Evolutionary conservation across 2,113 vertebrate genomes (phyloP), one percentile per base, ranked within the genome.

Genomic region (Platichthys flesus): DNA sequence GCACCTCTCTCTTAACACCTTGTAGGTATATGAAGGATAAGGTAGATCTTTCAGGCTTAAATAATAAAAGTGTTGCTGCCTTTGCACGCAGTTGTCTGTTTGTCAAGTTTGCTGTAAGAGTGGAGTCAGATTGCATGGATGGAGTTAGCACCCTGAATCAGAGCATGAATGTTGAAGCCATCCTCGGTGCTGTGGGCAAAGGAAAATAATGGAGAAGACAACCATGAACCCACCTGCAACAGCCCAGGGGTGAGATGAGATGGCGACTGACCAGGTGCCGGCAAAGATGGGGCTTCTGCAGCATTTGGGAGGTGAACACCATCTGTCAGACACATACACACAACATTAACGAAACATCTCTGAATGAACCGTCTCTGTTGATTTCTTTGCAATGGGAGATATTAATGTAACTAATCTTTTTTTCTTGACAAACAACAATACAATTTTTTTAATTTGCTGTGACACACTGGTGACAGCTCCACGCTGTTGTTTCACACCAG

Each of bases 191-290:
- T 75, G 31, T 45, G 66, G 76, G 66, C 65, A 75, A 77, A 74
- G 72, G 31, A 31, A 86, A 61, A 87, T 87, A 71, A 76, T 77
- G 71, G 14, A 12, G 66, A 68, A 77, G 64, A 77, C 76, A 85
- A 76, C 54, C 15, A n/a, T 56, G 47, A 84, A 62, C 54, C 54
- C 67, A 88, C 81, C 86, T 90, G 84, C 58, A 86, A 21, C 59
- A 67, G 63, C 87, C 76, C 67, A 65, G 68, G 82, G 86, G 31
- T 31, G 31, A 31, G 31, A 31, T 31, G 31, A 31, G 31, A 31
- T 31, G 31, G 68, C 76, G 40, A 21, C n/a, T 42, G 63, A 85
- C 72, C 75, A 68, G 52, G 52, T 67, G 63, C 28, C 67, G 67
- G 9, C 69, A 75, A 40, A 76, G 79, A 76, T 54, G 62, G 70